Evolutionary conservation across 1,140 invertebrate species (phyloP).

Genomic region (Nixonia krombeini): DNA sequence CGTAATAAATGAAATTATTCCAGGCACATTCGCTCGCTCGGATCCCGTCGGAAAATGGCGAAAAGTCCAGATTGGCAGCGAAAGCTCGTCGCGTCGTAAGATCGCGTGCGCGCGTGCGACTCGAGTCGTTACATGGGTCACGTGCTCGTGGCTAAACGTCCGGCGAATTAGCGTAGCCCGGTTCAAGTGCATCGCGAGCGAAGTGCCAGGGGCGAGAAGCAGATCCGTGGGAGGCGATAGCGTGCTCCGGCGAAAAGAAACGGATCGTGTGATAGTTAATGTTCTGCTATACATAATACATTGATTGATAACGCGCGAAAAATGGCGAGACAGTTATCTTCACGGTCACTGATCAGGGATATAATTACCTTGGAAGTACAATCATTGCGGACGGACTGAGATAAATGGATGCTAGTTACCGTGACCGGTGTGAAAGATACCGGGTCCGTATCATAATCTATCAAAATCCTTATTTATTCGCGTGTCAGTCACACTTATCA

Average conservation of each 20-base stretch:
- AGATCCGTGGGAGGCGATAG: neutral
- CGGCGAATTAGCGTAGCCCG: neutral
- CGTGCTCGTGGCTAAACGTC: conserved; percentile 2
- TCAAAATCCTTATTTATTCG: conserved; percentile 2
- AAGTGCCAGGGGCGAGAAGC: conserved; percentile 1
- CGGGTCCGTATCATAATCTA: neutral
- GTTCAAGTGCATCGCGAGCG: neutral
- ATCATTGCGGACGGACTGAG: conserved; percentile 3
- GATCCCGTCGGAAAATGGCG: too few relatives aligned
- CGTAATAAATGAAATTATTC: too few relatives aligned
- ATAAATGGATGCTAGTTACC: conserved; percentile 5
- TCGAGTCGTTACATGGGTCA: neutral
- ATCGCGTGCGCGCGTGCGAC: too few relatives aligned
- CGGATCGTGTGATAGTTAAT: conserved; percentile 7
- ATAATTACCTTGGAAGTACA: conserved; percentile 5
- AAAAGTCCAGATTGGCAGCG: too few relatives aligned
- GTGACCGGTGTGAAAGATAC: neutral
- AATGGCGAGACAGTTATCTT: conserved; percentile 7
- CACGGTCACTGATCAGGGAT: conserved; percentile 5
- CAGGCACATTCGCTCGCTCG: too few relatives aligned
- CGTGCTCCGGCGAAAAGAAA: neutral
- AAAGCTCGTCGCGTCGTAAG: too few relatives aligned
- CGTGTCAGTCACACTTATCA: conserved; percentile 2
- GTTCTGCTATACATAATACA: conserved; percentile 5
- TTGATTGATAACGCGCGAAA: conserved; percentile 8